A percentile compares a stretch with the other conserved stretches of the same genome.
These are phyloP conservation scores for Ptychadena robeensis DNA, from an alignment of 2,797 vertebrate genomes.

Conservation along the genomic window DNA sequence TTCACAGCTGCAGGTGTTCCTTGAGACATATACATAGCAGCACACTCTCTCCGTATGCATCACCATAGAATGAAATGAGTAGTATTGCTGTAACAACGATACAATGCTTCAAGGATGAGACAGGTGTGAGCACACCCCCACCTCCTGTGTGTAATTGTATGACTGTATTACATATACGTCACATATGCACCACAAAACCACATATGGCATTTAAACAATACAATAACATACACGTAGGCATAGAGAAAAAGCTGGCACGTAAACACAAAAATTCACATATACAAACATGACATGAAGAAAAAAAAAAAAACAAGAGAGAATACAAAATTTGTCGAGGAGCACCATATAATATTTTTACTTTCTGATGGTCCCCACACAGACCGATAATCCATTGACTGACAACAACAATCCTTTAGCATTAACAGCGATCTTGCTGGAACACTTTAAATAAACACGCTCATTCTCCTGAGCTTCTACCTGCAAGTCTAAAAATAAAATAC, in stretches of 20 bases:
- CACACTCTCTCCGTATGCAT: background rate
- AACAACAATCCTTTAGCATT: background rate
- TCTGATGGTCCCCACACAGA: background rate
- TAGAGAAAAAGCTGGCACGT: background rate
- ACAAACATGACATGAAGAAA: background rate
- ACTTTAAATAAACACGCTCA: background rate
- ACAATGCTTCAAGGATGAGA: background rate
- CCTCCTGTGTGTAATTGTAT: background rate
- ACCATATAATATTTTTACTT: background rate
- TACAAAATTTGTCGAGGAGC: background rate
- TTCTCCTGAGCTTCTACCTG: conserved; percentile 37
- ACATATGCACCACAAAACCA: background rate
- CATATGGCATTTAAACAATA: background rate
- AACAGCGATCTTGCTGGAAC: background rate
- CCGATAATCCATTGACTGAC: background rate
- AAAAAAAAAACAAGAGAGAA: background rate
- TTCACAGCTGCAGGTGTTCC: background rate
- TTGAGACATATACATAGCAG: background rate
- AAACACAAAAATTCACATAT: background rate
- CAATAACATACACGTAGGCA: background rate
- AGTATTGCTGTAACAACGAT: background rate
- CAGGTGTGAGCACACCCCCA: background rate
- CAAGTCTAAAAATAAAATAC: conserved; percentile 20
- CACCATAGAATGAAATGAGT: background rate
- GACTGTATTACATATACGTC: background rate